Conservation (phyloP, 2,888 invertebrate genomes). For the Meteorus colon region DNA sequence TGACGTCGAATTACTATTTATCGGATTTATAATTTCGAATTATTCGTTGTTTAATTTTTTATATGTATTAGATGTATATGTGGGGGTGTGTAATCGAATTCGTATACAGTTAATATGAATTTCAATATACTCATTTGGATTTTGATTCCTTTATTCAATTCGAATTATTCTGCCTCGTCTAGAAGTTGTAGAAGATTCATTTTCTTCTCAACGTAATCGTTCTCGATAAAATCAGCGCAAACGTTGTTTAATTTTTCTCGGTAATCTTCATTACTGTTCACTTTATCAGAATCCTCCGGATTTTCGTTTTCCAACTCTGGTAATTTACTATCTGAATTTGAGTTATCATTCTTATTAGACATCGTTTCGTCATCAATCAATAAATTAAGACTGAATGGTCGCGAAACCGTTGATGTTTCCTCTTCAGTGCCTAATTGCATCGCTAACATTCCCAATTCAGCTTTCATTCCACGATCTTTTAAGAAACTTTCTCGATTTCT, state of each 20-base stretch:
- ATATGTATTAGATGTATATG: not conserved
- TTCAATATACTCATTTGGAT: not conserved
- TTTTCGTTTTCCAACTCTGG: conserved; percentile 11
- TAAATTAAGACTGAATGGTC: conserved; percentile 62
- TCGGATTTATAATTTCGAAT: not conserved
- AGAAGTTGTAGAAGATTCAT: conserved; percentile 64
- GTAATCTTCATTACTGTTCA: conserved; percentile 56
- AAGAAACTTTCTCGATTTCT: conserved; percentile 40
- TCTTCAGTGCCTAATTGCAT: conserved; percentile 64
- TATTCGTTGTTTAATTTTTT: not conserved
- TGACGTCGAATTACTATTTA: conserved; percentile 15
- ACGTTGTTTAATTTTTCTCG: conserved; percentile 57
- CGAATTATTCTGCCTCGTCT: conserved; percentile 59
- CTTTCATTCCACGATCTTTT: conserved; percentile 57
- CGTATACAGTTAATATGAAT: not conserved
- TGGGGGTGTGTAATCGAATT: not conserved
- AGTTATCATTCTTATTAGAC: conserved; percentile 44
- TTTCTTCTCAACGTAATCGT: conserved; percentile 47
- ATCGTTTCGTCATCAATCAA: conserved; percentile 53
- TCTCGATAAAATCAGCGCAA: conserved; percentile 59
- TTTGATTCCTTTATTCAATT: conserved; percentile 23
- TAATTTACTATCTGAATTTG: conserved; percentile 20
- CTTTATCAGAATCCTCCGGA: conserved; percentile 42
- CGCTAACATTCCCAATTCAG: conserved; percentile 64
- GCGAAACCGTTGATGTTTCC: conserved; percentile 33